Percentiles rank a stretch among this genome's conserved stretches.
Conservation (phyloP, 53 echinoderm and acorn worm genomes). For the Paelopatides confundens region DNA sequence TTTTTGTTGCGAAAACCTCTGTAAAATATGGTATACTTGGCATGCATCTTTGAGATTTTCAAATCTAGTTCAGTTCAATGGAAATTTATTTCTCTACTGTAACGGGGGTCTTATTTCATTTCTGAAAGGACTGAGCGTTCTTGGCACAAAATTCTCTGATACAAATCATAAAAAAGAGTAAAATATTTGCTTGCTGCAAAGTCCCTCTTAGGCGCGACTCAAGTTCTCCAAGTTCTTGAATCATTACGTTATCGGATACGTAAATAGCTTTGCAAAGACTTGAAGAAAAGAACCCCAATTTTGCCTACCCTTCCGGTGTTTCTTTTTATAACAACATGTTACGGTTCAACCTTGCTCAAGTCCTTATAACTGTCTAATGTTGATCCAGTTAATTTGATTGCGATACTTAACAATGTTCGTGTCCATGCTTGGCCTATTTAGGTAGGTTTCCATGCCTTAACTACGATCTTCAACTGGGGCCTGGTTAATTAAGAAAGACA, state of each 20-base stretch:
- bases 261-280: neutral
- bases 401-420: slow-evolving; percentile 23
- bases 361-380: neutral
- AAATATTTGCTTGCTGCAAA: neutral
- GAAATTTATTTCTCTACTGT: neutral
- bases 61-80: slow-evolving; percentile 8
- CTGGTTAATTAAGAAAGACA: slow-evolving; percentile 26
- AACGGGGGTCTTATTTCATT: neutral
- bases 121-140: neutral
- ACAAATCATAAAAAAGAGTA: neutral
- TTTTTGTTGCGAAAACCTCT: too few relatives aligned
- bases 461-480: slow-evolving; percentile 20
- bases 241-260: neutral
- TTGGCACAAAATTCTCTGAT: neutral
- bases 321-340: slow-evolving; percentile 6
- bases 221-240: neutral
- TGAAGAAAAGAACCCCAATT: neutral
- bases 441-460: neutral
- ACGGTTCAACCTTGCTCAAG: slow-evolving; percentile 10
- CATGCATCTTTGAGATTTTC: neutral
- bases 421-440: slow-evolving; percentile 32
- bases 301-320: neutral
- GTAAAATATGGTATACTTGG: too few relatives aligned
- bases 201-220: neutral
- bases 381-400: slow-evolving; percentile 39